A percentile compares a stretch with the other conserved stretches of the same genome.
phyloP scores from a whole-genome alignment of 2,113 vertebrate species.

The Carassius gibelio region DNA sequence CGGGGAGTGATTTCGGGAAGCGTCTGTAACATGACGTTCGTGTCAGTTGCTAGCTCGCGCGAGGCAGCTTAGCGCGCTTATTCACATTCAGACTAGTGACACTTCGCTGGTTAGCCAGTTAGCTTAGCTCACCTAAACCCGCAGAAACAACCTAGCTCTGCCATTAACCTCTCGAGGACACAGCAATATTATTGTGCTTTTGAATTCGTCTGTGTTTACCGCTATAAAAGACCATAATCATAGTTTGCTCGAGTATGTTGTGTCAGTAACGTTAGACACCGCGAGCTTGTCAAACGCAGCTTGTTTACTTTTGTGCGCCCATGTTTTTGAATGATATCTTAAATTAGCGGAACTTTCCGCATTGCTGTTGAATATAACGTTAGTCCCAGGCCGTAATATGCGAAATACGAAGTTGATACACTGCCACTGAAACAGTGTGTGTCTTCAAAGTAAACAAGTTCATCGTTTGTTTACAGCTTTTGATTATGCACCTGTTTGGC shows the following conservation, averaged over 20 bases:
- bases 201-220: background rate
- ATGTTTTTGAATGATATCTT: background rate
- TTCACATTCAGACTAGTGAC: background rate
- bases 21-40: conserved; percentile 44
- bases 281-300: background rate
- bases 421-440: background rate
- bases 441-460: background rate
- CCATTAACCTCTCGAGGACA: conserved; percentile 39
- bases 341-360: background rate
- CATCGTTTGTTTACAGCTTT: background rate
- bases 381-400: background rate
- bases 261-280: background rate
- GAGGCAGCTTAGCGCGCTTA: conserved; percentile 23
- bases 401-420: background rate
- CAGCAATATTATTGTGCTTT: conserved; percentile 24
- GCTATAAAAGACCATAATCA: background rate
- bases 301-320: conserved; percentile 13
- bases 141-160: background rate
- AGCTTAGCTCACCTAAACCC: conserved; percentile 17
- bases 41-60: conserved; percentile 45
- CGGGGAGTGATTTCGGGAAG: background rate
- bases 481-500: background rate
- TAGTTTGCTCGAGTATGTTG: background rate
- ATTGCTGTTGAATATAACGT: background rate
- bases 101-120: conserved; percentile 32